A percentile compares a stretch with the other conserved stretches of the same genome.
These are phyloP conservation scores for Mechanitis messenoides DNA, from an alignment of 2,888 invertebrate genomes.

Conservation along the genomic window DNA sequence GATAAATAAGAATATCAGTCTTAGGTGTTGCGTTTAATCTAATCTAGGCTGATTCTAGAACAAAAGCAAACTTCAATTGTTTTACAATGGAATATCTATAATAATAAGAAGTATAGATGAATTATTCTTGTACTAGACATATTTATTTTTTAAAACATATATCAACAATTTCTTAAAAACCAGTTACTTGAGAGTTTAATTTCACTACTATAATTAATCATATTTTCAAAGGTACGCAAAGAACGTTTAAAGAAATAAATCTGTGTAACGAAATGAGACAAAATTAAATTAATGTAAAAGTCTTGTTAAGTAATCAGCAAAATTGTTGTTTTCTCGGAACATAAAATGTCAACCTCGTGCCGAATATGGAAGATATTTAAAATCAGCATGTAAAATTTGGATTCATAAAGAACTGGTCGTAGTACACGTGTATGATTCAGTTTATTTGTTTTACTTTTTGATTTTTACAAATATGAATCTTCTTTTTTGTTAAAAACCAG, in stretches of 20 bases:
- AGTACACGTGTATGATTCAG: too few relatives aligned
- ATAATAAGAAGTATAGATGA: too few relatives aligned
- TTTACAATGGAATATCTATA: too few relatives aligned
- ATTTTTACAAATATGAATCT: too few relatives aligned
- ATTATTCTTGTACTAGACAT: too few relatives aligned
- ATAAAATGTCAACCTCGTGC: conserved; percentile 24
- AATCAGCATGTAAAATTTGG: conserved; percentile 10
- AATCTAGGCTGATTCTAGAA: too few relatives aligned
- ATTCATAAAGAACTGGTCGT: conserved; percentile 5
- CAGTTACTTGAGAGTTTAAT: background rate
- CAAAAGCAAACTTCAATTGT: too few relatives aligned
- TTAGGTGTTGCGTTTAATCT: background rate
- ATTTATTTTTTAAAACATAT: too few relatives aligned
- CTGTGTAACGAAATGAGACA: conserved; percentile 14
- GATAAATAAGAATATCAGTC: background rate
- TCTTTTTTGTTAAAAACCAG: too few relatives aligned
- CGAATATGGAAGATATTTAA: conserved; percentile 12
- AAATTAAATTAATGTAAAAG: conserved; percentile 20
- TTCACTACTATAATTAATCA: conserved; percentile 12
- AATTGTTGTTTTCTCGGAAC: conserved; percentile 26
- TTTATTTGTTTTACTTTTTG: too few relatives aligned
- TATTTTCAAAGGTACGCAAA: conserved; percentile 8
- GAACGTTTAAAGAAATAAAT: conserved; percentile 19
- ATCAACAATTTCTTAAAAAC: background rate
- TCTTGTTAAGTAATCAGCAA: conserved; percentile 23